Conservation (phyloP, 2,113 vertebrate species). For the Suricata suricatta region DNA sequence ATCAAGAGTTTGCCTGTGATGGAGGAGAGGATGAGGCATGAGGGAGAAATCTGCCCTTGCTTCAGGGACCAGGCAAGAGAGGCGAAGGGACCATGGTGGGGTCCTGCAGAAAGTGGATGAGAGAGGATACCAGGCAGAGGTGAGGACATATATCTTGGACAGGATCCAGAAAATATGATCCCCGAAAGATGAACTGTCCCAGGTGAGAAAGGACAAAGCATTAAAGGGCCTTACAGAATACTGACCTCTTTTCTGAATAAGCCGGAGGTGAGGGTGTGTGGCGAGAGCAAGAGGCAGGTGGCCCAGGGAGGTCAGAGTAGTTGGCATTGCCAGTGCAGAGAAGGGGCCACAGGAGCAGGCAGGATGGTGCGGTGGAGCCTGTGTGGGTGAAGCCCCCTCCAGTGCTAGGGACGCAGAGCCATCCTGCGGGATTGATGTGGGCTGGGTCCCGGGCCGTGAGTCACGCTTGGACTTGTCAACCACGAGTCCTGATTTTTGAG, state of each 20-base stretch:
- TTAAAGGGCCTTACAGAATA: not conserved
- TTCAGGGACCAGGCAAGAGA: not conserved
- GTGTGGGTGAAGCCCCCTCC: not conserved
- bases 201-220: not conserved
- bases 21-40: not conserved
- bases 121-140: not conserved
- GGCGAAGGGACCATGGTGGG: not conserved
- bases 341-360: not conserved
- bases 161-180: not conserved
- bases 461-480: not conserved
- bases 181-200: not conserved
- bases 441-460: not conserved
- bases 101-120: not conserved
- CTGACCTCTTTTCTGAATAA: not conserved
- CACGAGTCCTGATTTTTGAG: conserved; percentile 18
- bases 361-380: fast-evolving
- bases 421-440: fast-evolving
- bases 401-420: fast-evolving
- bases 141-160: not conserved
- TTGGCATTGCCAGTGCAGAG: not conserved
- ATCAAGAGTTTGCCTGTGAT: not conserved
- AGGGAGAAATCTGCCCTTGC: not conserved
- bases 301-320: not conserved
- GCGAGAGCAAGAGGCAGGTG: not conserved
- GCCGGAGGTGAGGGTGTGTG: not conserved